These are phyloP conservation scores for Anguilla japonica DNA, from an alignment of 2,113 vertebrate species.

Conservation along the genomic window DNA sequence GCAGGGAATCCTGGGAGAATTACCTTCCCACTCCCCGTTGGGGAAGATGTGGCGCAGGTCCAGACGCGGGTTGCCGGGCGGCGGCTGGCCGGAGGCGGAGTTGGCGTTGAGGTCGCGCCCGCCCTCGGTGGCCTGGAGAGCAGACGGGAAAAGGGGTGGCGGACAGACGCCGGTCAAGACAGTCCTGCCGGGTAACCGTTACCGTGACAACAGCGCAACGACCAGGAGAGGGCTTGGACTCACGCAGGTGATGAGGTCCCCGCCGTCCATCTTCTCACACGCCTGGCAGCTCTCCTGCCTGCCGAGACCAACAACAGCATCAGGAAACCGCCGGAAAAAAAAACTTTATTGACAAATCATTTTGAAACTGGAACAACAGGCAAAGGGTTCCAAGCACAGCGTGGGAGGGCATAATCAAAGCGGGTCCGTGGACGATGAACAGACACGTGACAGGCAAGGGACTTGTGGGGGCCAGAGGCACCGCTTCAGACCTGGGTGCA, in stretches of 20 bases:
- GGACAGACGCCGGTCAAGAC: background rate
- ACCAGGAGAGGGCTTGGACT: background rate
- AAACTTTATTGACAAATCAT: background rate
- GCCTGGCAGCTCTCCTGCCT: slow-evolving; percentile 64
- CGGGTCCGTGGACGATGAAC: background rate
- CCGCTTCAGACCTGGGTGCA: background rate
- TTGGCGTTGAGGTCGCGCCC: slow-evolving; percentile 71
- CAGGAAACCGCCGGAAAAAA: background rate
- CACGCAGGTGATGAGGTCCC: slow-evolving; percentile 44
- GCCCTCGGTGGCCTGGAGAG: slow-evolving; percentile 47
- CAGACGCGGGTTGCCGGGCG: slow-evolving; percentile 46
- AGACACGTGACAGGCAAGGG: background rate
- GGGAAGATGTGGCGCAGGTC: slow-evolving; percentile 55
- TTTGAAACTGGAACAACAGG: background rate
- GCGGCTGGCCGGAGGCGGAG: slow-evolving; percentile 47
- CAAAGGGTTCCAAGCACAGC: background rate
- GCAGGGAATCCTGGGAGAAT: background rate
- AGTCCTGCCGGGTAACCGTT: background rate
- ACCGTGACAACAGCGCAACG: background rate
- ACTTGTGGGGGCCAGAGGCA: background rate
- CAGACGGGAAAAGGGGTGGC: background rate
- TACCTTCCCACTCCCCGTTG: slow-evolving; percentile 71
- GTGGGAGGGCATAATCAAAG: background rate
- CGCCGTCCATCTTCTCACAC: slow-evolving; percentile 61
- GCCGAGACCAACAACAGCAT: slow-evolving; percentile 23